Conservation (phyloP, 1,140 invertebrate genomes). For the Drosophila guanche region DNA sequence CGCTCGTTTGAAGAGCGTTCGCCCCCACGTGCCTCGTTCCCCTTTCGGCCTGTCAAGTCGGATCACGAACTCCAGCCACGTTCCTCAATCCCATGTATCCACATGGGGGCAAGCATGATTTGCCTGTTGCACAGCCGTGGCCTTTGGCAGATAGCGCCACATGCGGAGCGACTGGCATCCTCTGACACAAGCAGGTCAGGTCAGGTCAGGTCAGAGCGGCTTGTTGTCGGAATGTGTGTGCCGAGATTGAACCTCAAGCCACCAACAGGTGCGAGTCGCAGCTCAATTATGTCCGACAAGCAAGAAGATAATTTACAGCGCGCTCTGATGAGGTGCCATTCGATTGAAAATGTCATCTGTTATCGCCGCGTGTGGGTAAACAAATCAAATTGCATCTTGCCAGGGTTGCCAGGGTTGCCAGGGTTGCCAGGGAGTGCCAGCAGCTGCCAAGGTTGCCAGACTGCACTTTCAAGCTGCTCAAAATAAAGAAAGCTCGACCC, state of each 20-base stretch:
- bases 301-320: conserved; percentile 37
- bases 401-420: no score
- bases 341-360: conserved; percentile 33
- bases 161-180: conserved; percentile 15
- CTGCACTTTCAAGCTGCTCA: not conserved
- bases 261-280: conserved; percentile 41
- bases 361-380: not conserved
- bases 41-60: conserved; percentile 6
- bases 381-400: no score
- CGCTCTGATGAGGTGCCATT: conserved; percentile 28
- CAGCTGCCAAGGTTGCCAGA: not conserved
- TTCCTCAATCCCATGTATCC: conserved; percentile 21
- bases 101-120: conserved; percentile 36
- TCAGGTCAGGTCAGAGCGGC: conserved; percentile 1
- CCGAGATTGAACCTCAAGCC: conserved; percentile 15
- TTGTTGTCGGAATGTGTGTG: conserved; percentile 11
- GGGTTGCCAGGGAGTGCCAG: no score
- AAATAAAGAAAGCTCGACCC: no score
- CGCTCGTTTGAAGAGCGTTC: conserved; percentile 29
- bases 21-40: not conserved
- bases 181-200: conserved; percentile 34
- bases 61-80: conserved; percentile 36
- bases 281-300: conserved; percentile 47
- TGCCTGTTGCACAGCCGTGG: conserved; percentile 41
- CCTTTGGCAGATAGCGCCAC: conserved; percentile 33